phyloP scores from a whole-genome alignment of 2,888 invertebrate species.

The Hirtodrosophila histrioides region DNA sequence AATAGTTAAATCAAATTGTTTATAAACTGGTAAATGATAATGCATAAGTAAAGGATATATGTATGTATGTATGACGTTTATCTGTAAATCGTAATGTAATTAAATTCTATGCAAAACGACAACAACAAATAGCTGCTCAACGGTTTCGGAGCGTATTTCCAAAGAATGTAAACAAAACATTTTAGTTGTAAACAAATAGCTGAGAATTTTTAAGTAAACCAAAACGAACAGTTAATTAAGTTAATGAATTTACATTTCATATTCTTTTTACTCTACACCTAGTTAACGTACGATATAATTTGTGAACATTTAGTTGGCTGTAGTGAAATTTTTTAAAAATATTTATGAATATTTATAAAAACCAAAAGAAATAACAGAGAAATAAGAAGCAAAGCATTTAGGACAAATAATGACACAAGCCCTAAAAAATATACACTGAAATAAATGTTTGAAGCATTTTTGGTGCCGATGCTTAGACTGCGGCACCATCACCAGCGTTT shows the following conservation, averaged over 20 bases:
- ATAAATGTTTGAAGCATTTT: conserved; percentile 77
- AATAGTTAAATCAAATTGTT: conserved; percentile 75
- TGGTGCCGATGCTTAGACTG: conserved; percentile 65
- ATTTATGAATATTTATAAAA: conserved; percentile 47
- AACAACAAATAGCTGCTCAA: conserved; percentile 82
- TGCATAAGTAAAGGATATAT: conserved; percentile 18
- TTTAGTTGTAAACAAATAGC: conserved; percentile 66
- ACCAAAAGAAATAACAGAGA: conserved; percentile 19
- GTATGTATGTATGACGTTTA: too few relatives aligned
- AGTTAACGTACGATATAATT: conserved; percentile 59
- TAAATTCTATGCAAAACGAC: conserved; percentile 52
- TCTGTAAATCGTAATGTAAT: conserved; percentile 36
- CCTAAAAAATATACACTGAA: conserved; percentile 40
- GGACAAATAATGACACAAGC: conserved; percentile 68
- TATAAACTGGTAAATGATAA: conserved; percentile 53
- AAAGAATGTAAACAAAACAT: conserved; percentile 60
- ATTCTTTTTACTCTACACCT: conserved; percentile 73
- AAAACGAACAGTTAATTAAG: conserved; percentile 38
- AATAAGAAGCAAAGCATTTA: conserved; percentile 69
- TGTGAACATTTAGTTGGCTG: conserved; percentile 62
- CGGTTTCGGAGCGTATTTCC: conserved; percentile 84
- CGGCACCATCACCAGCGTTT: conserved; percentile 74
- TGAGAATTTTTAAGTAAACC: conserved; percentile 50
- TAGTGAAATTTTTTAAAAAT: conserved; percentile 54
- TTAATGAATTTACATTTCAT: conserved; percentile 68